Conservation (phyloP, 2,888 invertebrate genomes). For the Oxystoma pomonae region DNA sequence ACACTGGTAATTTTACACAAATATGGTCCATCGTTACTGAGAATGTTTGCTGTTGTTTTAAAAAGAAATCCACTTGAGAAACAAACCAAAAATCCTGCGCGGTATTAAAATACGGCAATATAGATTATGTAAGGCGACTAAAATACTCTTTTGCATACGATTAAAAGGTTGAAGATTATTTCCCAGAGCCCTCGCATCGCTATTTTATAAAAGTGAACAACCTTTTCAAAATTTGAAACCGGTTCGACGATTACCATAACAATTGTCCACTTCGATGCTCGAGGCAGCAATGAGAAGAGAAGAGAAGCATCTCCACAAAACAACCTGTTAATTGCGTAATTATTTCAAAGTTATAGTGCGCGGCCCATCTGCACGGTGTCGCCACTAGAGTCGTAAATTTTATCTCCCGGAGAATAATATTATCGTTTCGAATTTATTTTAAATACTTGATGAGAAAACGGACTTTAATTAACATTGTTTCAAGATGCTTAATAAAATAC, state of each 20-base stretch:
- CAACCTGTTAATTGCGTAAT: slow-evolving; percentile 49
- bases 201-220: slow-evolving; percentile 46
- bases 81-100: background rate
- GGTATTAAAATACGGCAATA: slow-evolving; percentile 35
- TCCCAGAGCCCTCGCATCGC: slow-evolving; percentile 34
- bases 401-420: slow-evolving; percentile 1
- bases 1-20: too few species aligned
- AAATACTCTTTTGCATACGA: slow-evolving; percentile 37
- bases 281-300: slow-evolving; percentile 9
- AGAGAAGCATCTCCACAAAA: slow-evolving; percentile 38
- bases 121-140: slow-evolving; percentile 39
- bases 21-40: too few species aligned
- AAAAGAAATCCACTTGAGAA: background rate
- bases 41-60: background rate
- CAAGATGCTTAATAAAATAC: background rate
- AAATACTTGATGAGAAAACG: background rate
- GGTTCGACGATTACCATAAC: slow-evolving; percentile 48
- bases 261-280: slow-evolving; percentile 43
- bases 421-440: slow-evolving; percentile 4
- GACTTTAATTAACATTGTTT: background rate
- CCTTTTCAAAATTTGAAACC: slow-evolving; percentile 47
- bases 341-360: slow-evolving; percentile 33
- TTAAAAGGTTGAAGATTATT: slow-evolving; percentile 28
- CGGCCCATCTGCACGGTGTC: slow-evolving; percentile 3
- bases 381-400: slow-evolving; percentile 1